Percentiles rank a stretch among this genome's conserved stretches.
phyloP scores from a whole-genome alignment of 2,888 invertebrate species.

The Caenorhabditis auriculariae region DNA sequence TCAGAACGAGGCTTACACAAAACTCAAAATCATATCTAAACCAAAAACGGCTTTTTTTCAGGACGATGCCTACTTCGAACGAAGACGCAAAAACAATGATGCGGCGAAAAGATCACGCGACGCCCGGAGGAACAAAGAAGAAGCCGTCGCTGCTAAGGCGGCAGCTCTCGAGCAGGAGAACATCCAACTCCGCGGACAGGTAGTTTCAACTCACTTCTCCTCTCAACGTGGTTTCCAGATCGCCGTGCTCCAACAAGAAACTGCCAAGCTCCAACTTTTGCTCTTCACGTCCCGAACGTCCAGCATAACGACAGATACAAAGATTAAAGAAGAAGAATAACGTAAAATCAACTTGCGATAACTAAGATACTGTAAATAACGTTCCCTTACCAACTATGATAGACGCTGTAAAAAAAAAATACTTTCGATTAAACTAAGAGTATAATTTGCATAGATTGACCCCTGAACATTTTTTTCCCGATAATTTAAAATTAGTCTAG shows the following conservation, averaged over 20 bases:
- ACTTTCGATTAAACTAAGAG: too few relatives aligned
- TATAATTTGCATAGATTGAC: too few relatives aligned
- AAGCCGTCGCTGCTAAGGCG: constrained; percentile 85
- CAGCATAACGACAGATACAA: too few relatives aligned
- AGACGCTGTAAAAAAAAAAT: too few relatives aligned
- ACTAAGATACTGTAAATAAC: too few relatives aligned
- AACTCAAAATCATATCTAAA: too few relatives aligned
- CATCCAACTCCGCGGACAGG: constrained; percentile 68
- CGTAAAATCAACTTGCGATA: too few relatives aligned
- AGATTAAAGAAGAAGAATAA: not conserved
- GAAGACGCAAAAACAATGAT: constrained; percentile 86
- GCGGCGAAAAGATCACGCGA: constrained; percentile 93
- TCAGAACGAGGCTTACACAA: not conserved
- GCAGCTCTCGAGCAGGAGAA: constrained; percentile 85
- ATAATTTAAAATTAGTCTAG: too few relatives aligned
- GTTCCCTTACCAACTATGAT: too few relatives aligned
- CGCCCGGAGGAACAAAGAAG: constrained; percentile 83
- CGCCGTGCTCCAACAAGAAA: constrained; percentile 21
- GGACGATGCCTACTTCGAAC: constrained; percentile 84
- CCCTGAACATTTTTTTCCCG: too few relatives aligned
- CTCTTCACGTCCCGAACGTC: constrained; percentile 19
- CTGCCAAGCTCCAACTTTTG: constrained; percentile 19
- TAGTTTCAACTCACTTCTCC: constrained; percentile 8
- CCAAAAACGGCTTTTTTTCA: too few relatives aligned
- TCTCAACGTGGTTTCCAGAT: too few relatives aligned